Conservation (phyloP, 2,888 invertebrate genomes). For the Ochropleura leucogaster region DNA sequence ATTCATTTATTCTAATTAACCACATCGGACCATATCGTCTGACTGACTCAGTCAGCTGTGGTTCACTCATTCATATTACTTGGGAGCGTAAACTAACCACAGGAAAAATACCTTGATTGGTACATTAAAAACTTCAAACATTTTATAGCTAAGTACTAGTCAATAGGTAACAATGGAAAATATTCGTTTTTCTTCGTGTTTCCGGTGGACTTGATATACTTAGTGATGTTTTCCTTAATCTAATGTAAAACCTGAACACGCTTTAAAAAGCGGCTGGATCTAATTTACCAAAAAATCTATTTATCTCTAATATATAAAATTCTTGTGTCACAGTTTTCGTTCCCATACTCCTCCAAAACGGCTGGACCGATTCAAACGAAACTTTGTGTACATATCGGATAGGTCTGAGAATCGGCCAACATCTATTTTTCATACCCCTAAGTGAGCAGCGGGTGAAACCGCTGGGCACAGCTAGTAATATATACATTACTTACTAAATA, state of each 20-base stretch:
- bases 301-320: too few species aligned
- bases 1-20: slow-evolving; percentile 41
- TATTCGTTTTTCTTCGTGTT: background rate
- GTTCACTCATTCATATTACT: slow-evolving; percentile 15
- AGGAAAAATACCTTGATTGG: background rate
- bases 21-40: slow-evolving; percentile 34
- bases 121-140: background rate
- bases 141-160: background rate
- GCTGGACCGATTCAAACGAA: too few species aligned
- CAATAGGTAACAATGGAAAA: background rate
- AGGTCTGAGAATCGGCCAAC: too few species aligned
- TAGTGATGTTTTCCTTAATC: background rate
- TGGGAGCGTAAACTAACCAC: background rate
- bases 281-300: too few species aligned
- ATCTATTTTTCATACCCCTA: too few species aligned
- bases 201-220: background rate
- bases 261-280: too few species aligned
- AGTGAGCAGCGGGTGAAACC: too few species aligned
- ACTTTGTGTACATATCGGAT: too few species aligned
- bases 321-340: too few species aligned
- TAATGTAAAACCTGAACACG: background rate
- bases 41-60: slow-evolving; percentile 19
- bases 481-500: too few species aligned
- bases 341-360: too few species aligned
- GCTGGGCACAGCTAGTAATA: too few species aligned